These are phyloP conservation scores for Amphipoea oculea DNA, from an alignment of 2,888 invertebrate species.

Conservation along the genomic window DNA sequence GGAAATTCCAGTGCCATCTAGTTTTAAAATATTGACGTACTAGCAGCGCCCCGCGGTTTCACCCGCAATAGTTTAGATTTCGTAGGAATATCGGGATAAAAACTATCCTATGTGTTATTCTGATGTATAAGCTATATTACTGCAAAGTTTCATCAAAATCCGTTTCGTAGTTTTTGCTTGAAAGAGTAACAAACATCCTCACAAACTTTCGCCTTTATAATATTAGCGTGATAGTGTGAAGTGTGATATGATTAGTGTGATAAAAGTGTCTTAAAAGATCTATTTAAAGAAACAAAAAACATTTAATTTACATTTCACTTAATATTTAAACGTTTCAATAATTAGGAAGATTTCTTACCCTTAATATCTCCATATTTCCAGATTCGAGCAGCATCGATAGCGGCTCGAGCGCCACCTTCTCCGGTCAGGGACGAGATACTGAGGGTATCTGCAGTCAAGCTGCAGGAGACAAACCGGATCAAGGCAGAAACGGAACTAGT, in stretches of 20 bases:
- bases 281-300: background rate
- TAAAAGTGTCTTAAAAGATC: too few species aligned
- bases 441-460: constrained; percentile 87
- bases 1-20: background rate
- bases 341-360: background rate
- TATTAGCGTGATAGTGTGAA: too few species aligned
- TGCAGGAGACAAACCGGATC: constrained; percentile 90
- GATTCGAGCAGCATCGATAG: constrained; percentile 84
- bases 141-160: too few species aligned
- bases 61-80: too few species aligned
- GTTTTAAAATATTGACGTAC: background rate
- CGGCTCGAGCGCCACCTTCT: constrained; percentile 85
- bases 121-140: too few species aligned
- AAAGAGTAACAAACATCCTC: too few species aligned
- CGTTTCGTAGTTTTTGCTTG: too few species aligned
- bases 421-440: constrained; percentile 85
- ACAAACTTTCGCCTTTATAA: too few species aligned
- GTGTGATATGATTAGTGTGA: too few species aligned
- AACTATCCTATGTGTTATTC: too few species aligned
- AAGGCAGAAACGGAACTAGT: constrained; percentile 90
- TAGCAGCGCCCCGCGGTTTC: too few species aligned
- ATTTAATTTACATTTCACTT: background rate
- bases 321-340: background rate
- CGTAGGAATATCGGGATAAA: too few species aligned
- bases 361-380: constrained; percentile 56